Percentiles rank a stretch among this genome's conserved stretches.
Evolutionary conservation across 1,140 invertebrate species (phyloP).

Genomic region (Drosophila ananassae): DNA sequence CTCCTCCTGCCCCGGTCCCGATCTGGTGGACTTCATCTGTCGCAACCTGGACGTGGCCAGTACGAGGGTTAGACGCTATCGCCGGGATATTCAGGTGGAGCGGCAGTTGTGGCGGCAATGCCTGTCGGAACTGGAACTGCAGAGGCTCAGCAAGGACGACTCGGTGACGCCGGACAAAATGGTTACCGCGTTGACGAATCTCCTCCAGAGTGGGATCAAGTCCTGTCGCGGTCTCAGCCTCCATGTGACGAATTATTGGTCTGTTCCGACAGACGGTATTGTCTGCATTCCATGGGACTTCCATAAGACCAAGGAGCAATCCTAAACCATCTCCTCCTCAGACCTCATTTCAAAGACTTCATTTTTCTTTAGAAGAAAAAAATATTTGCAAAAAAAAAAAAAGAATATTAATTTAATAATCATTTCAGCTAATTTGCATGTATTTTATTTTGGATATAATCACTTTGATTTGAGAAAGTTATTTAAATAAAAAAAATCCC

Average conservation of each 20-base stretch:
- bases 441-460: neutral
- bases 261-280: conserved; percentile 87
- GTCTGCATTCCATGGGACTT: conserved; percentile 97
- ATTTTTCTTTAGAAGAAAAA: neutral
- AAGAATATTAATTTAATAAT: neutral
- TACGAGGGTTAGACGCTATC: conserved; percentile 88
- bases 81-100: conserved; percentile 92
- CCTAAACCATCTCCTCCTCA: neutral
- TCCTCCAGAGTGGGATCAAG: conserved; percentile 85
- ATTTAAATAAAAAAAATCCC: neutral
- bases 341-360: neutral
- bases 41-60: conserved; percentile 90
- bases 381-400: neutral
- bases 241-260: conserved; percentile 90
- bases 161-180: conserved; percentile 94
- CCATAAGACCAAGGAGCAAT: conserved; percentile 69
- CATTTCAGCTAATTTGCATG: neutral
- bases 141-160: conserved; percentile 92
- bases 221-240: conserved; percentile 86
- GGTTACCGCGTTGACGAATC: conserved; percentile 91
- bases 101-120: conserved; percentile 88
- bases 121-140: conserved; percentile 87
- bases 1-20: conserved; percentile 92
- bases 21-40: conserved; percentile 92
- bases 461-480: too few relatives aligned